Base-by-base conservation (phyloP, 2,797 vertebrate species). In the Tokudaia muenninki region DNA sequence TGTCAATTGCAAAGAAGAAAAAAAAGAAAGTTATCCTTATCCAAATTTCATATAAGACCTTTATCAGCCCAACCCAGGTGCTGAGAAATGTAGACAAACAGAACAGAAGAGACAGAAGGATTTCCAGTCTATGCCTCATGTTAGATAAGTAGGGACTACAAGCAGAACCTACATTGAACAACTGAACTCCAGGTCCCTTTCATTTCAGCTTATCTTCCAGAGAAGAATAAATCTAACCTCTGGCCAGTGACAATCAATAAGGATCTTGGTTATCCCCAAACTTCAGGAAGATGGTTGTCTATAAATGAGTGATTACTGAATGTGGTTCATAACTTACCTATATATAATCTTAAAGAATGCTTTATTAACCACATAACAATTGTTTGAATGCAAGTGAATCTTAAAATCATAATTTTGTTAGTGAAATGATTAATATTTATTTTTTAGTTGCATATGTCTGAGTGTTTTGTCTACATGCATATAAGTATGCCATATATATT, bases 391-490 rank as follows among this genome's bases (percentile, higher is more conserved):
- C 44, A 87, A 80, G n/a, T 88, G 41, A 86, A 72, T 47, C 14
- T 52, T 31, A 96, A 96, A 93, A 22, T 77, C 41, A 95, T 19
- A 3, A 82, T 87, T 88, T 94, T 47, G 24, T 97, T 65, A 80
- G 75, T 55, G 75, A 94, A 96, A 87, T 93, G 22, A 87, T 77
- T 93, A 78, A 29, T 84, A 67, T 86, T 82, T 14, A 17, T 59
- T 82, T 82, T 26, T 81, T 37, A 82, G n/a, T 61, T 63, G 3
- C 29, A 31, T 63, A 26, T 63, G 57, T 63, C 31, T 83, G 24
- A 44, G 37, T 44, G 57, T 16, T 83, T 61, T 83, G 26, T 63
- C 81, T 63, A 44, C 59, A 63, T 83, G 37, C 26, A 31, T 6
- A 6, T 44, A 63, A 31, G 24, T 83, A 14, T 63, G 24, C 37